Percentiles rank a stretch among this genome's conserved stretches.
Evolutionary conservation across 2,797 vertebrate species (phyloP).

Genomic region (Gallinago solitaria): DNA sequence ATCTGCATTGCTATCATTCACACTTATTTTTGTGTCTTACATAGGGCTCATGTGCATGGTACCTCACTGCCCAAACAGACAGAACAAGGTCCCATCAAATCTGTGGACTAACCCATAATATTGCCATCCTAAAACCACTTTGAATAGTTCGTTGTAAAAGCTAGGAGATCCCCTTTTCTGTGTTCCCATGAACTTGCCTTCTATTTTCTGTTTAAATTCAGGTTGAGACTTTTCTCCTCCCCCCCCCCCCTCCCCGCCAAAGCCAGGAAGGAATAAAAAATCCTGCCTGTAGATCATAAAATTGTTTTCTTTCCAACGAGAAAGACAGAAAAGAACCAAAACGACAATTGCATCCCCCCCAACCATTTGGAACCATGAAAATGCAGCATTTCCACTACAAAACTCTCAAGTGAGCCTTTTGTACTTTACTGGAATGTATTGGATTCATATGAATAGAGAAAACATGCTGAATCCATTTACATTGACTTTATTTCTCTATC

Average conservation of each 20-base stretch:
- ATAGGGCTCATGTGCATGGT: not conserved
- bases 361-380: not conserved
- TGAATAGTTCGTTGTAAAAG: not conserved
- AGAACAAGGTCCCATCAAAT: not conserved
- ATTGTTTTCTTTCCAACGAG: not conserved
- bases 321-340: not conserved
- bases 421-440: not conserved
- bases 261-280: not conserved
- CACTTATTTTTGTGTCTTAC: conserved; percentile 19
- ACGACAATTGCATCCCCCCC: not conserved
- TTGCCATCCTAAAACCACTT: not conserved
- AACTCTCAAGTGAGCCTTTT: not conserved
- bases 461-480: not conserved
- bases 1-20: conserved; percentile 37
- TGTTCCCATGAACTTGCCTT: not conserved
- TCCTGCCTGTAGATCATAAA: not conserved
- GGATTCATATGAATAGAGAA: not conserved
- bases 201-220: not conserved
- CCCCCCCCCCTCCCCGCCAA: rapidly evolving
- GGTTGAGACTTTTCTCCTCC: not conserved
- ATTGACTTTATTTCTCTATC: not conserved
- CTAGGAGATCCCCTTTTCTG: not conserved
- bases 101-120: not conserved
- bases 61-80: not conserved
- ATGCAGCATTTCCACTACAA: not conserved